Percentiles rank a stretch among this genome's conserved stretches.
Evolutionary conservation across 1,140 invertebrate genomes (phyloP).

Genomic region (Zaprionus lachaisei): DNA sequence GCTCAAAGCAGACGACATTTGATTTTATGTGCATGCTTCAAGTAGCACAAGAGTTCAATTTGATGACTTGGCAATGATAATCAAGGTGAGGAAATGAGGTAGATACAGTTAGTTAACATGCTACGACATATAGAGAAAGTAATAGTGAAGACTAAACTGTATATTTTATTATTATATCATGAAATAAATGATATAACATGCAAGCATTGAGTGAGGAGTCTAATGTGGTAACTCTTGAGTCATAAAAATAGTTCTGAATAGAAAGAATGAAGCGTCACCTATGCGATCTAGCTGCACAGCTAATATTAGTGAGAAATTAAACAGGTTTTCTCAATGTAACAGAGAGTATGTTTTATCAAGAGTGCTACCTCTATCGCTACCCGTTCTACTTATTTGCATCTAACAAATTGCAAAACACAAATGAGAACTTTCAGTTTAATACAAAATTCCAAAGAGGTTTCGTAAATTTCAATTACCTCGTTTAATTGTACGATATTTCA

Average conservation of each 20-base stretch:
- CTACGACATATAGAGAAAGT: not conserved
- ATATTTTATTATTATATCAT: too few relatives aligned
- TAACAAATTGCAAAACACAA: not conserved
- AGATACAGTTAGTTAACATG: not conserved
- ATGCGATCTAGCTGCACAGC: too few relatives aligned
- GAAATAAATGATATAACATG: too few relatives aligned
- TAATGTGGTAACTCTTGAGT: too few relatives aligned
- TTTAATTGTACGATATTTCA: not conserved
- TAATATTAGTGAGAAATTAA: too few relatives aligned
- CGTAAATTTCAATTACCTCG: not conserved
- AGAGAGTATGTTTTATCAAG: not conserved
- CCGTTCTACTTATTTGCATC: not conserved
- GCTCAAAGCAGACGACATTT: slow-evolving; percentile 26
- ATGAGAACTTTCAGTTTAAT: not conserved
- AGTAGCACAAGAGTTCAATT: slow-evolving; percentile 47
- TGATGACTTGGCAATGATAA: slow-evolving; percentile 40
- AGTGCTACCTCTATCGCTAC: not conserved
- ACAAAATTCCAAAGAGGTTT: not conserved
- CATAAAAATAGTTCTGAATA: too few relatives aligned
- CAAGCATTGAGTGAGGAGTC: too few relatives aligned
- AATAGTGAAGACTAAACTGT: not conserved
- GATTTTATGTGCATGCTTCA: slow-evolving; percentile 37
- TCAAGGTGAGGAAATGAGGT: not conserved
- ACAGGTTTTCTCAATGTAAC: too few relatives aligned
- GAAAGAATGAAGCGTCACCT: too few relatives aligned